These are phyloP conservation scores for Lepidocyrtinus sp. DNA, from an alignment of 2,888 invertebrate species.

Conservation along the genomic window DNA sequence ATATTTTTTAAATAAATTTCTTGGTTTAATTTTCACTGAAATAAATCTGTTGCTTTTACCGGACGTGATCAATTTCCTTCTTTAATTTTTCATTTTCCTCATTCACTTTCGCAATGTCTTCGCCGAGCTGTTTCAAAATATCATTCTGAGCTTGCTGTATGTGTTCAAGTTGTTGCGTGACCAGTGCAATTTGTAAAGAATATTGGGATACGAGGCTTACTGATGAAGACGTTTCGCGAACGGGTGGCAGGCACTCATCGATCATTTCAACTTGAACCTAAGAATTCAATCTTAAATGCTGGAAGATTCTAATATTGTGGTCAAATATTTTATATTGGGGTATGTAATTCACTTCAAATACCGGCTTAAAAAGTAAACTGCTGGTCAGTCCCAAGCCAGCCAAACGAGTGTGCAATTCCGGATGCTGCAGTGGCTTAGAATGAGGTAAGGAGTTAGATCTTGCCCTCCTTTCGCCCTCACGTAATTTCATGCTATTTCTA, in stretches of 20 bases:
- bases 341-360: not conserved
- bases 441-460: slow-evolving; percentile 17
- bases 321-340: not conserved
- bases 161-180: slow-evolving; percentile 56
- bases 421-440: not conserved
- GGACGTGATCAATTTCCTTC: slow-evolving; percentile 40
- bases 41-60: slow-evolving; percentile 26
- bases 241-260: not conserved
- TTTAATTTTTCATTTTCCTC: slow-evolving; percentile 52
- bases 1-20: not conserved
- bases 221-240: too few relatives aligned
- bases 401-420: slow-evolving; percentile 13
- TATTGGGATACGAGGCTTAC: too few relatives aligned
- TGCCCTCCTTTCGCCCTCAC: not conserved
- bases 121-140: slow-evolving; percentile 50
- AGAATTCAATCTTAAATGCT: not conserved
- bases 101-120: slow-evolving; percentile 46
- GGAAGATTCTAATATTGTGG: not conserved
- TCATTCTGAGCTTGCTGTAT: slow-evolving; percentile 62
- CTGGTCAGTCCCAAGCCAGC: not conserved
- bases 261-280: not conserved
- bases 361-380: not conserved
- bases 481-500: not conserved
- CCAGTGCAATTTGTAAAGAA: slow-evolving; percentile 44
- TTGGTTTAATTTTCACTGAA: not conserved